Base-by-base conservation (phyloP, 2,888 invertebrate genomes). In the Sinhomidia bicolor region DNA sequence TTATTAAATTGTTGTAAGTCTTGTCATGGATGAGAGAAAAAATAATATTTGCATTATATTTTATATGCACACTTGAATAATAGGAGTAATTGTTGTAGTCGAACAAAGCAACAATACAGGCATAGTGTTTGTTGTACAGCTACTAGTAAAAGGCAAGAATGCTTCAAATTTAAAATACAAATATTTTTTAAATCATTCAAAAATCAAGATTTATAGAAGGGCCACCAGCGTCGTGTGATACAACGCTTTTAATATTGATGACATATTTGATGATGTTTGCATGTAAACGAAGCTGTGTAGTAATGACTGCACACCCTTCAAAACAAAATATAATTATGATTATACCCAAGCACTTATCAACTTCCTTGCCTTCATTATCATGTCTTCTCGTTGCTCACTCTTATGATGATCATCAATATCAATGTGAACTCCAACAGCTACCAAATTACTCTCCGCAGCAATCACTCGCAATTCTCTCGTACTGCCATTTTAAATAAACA, bases 381-480 rank as follows among this genome's bases (percentile, higher is more conserved):
- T 36, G 32, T 17, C 6, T 17, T 41, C 32, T n/a, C 26, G 51
- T 17, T 57, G 20, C 12, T 65, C 65, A 65, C 14, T 68, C 1
- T 41, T 17, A 54, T 54, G 14, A 47, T n/a, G n/a, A n/a, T n/a
- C 47, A 47, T 5, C 3, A 17, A 17, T 12, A 54, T 54, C 5
- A 1, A 1, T 17, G 26, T 60, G 1, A 23, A 57, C 17, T 57
- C 17, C 17, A 17, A 12, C 51, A 17, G 68, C 68, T 68, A 68
- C 68, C 68, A 68, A 68, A 68, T 68, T 68, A 68, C 68, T 65
- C 65, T 5, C 29, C n/a, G n/a, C n/a, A n/a, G n/a, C n/a, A 65
- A 4, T 32, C 32, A 32, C 14, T n/a, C 17, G 62, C 29, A 62
- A 20, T 68, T 17, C 68, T 12, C n/a, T n/a, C 7, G 36, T 7